Percentiles rank a stretch among this genome's conserved stretches.
phyloP scores from a whole-genome alignment of 1,140 invertebrate genomes.

The Lerema accius region DNA sequence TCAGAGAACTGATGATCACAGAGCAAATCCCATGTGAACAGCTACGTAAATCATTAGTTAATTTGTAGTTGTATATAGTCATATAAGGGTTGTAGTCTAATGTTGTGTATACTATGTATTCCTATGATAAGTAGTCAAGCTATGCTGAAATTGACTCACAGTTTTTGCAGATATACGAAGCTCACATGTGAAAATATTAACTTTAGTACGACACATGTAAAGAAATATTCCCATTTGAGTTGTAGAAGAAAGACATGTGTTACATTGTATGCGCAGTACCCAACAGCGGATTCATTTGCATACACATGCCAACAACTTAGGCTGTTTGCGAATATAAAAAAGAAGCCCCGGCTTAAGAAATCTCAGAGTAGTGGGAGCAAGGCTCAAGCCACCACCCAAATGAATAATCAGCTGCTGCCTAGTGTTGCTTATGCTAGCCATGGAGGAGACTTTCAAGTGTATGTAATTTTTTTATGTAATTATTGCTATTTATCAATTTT shows the following conservation, averaged over 20 bases:
- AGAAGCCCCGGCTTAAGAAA: constrained; percentile 53
- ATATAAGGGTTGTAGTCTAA: constrained; percentile 30
- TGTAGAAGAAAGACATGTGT: constrained; percentile 59
- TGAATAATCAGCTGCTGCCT: constrained; percentile 63
- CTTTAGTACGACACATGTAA: constrained; percentile 52
- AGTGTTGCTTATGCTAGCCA: constrained; percentile 50
- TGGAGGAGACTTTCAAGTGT: constrained; percentile 63
- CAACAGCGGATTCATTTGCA: constrained; percentile 38
- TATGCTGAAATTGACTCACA: constrained; percentile 77
- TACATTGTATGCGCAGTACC: constrained; percentile 40
- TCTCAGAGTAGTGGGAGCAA: constrained; percentile 47
- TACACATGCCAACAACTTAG: constrained; percentile 42
- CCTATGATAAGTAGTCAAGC: constrained; percentile 54
- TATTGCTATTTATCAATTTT: too few species aligned
- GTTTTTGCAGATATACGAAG: constrained; percentile 74
- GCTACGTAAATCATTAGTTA: constrained; percentile 33
- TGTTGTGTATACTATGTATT: constrained; percentile 51
- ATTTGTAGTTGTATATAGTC: constrained; percentile 39
- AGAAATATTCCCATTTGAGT: constrained; percentile 52
- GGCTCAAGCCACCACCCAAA: constrained; percentile 47
- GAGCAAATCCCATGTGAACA: constrained; percentile 73
- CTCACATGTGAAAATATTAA: constrained; percentile 63
- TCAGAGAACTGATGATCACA: constrained; percentile 49
- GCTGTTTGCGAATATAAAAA: constrained; percentile 50
- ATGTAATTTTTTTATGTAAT: constrained; percentile 39